Evolutionary conservation across 2,113 vertebrate genomes (phyloP), one percentile per base, ranked within the genome.

Genomic region (Guaruba guarouba): DNA sequence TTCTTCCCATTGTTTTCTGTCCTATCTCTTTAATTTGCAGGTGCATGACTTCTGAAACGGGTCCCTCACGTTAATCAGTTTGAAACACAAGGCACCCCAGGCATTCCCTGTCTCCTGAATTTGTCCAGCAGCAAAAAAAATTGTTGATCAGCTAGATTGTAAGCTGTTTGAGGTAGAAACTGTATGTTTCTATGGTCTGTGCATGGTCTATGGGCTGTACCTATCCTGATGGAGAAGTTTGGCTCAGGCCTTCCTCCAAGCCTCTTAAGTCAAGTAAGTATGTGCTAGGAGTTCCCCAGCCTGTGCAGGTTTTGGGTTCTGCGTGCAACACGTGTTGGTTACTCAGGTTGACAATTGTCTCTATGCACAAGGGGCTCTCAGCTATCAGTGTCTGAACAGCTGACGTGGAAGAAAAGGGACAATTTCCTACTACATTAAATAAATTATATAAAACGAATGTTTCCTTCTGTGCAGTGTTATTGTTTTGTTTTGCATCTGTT

Each of bases 271-370:
- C 17, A 31, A 68, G 25, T 71, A 49, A 51, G 39, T 23, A 9
- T 14, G 67, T 54, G 55, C 29, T 44, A 27, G 33, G 48, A 82
- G 71, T 88, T 77, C 18, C 22, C 9, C 6, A 14, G 62, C 27
- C 68, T 16, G 35, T 76, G 79, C 25, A 61, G 66, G 13, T 17
- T 64, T 61, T 80, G 44, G 8, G 4, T 31, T 64, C 44, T 63
- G 88, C 46, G 37, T 13, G 7, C 28, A 2, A n/a, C 7, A 2
- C 3, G 10, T 67, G 35, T 29, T 1, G 6, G 6, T 37, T 24
- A 2, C 29, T 62, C 13, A 9, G 12, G 13, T 35, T 59, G n/a
- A 11, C 0, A 2, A 0, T 67, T 3, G 0, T 27, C 23, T 57
- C 25, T n/a, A 9, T 17, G 52, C 13, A 15, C 13, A 14, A 25